phyloP scores from a whole-genome alignment of 37 sponge, comb jelly and placozoan genomes.

The Crambe crambe region DNA sequence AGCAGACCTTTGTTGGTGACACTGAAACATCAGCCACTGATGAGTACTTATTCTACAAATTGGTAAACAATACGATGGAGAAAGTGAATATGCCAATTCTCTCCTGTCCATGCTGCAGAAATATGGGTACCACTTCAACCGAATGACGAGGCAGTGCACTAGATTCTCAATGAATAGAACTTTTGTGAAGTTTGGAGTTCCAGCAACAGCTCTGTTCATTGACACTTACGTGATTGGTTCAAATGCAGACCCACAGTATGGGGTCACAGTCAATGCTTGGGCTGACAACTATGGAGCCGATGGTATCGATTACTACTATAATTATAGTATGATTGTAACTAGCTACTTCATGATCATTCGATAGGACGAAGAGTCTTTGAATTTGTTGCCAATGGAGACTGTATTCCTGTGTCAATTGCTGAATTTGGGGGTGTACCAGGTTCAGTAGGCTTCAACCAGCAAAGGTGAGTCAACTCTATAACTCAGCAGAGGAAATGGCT shows the following conservation, averaged over 20 bases:
- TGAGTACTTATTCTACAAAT: not conserved
- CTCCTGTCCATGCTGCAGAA: conserved; percentile 7
- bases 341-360: no score
- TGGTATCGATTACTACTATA: no score
- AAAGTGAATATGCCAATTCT: not conserved
- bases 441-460: not conserved
- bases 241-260: conserved; percentile 13
- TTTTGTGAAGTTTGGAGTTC: conserved; percentile 48
- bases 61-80: no score
- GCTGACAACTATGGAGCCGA: not conserved
- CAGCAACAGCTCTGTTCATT: conserved; percentile 24
- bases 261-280: conserved; percentile 31
- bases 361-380: not conserved
- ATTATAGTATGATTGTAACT: no score
- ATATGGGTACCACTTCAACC: conserved; percentile 30
- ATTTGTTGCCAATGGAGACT: not conserved
- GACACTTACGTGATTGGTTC: conserved; percentile 50
- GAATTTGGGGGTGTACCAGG: not conserved
- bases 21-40: not conserved
- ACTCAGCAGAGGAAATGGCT: no score
- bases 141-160: conserved; percentile 36
- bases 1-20: not conserved
- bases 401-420: not conserved
- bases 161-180: conserved; percentile 4
- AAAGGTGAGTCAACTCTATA: no score